These are phyloP conservation scores for Neoseiulus cucumeris DNA, from an alignment of 1,140 invertebrate genomes.

Conservation along the genomic window DNA sequence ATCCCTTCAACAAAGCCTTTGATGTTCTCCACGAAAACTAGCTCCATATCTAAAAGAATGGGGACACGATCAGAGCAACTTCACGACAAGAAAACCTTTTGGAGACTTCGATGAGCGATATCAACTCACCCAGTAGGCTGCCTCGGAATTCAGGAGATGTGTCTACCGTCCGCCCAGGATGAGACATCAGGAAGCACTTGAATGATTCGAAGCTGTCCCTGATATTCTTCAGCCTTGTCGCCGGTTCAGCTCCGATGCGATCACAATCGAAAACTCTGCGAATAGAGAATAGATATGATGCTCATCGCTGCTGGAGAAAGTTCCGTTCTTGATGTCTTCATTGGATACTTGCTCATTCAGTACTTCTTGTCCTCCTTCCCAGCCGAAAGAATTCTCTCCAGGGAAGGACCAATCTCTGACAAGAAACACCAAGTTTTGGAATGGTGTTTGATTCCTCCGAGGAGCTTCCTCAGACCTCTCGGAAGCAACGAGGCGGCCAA, in stretches of 20 bases:
- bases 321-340: background rate
- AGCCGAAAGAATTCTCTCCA: background rate
- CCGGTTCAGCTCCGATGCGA: background rate
- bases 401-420: background rate
- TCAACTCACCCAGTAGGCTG: too few species aligned
- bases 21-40: too few species aligned
- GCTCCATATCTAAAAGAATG: too few species aligned
- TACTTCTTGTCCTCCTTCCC: background rate
- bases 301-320: too few species aligned
- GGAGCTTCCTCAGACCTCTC: background rate
- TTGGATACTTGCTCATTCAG: background rate
- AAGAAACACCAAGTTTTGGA: background rate
- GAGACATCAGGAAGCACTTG: background rate
- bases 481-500: background rate
- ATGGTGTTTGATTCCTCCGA: background rate
- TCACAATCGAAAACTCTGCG: too few species aligned
- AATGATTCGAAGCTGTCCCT: background rate
- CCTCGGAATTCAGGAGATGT: too few species aligned
- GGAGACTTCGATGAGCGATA: too few species aligned
- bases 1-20: background rate
- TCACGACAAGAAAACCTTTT: too few species aligned
- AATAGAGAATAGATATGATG: too few species aligned
- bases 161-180: too few species aligned
- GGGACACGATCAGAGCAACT: too few species aligned
- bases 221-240: background rate